These are phyloP conservation scores for Dendrolimus pini DNA, from an alignment of 2,888 invertebrate genomes.

Conservation along the genomic window DNA sequence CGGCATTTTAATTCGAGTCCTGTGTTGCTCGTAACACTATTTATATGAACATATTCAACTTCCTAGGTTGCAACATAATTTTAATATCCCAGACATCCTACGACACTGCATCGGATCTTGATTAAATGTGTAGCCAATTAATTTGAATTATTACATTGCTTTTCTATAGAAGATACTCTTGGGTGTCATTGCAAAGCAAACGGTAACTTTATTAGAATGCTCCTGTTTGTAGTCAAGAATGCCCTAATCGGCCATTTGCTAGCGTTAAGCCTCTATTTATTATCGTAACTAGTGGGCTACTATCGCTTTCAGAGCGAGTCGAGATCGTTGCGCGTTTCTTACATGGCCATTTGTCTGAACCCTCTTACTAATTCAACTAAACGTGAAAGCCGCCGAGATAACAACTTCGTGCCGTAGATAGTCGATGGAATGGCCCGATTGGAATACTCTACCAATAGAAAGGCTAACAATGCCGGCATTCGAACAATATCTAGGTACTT, in stretches of 20 bases:
- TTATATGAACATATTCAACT: no score
- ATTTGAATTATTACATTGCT: no score
- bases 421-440: slow-evolving; percentile 36
- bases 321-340: slow-evolving; percentile 53
- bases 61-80: no score
- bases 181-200: slow-evolving; percentile 57
- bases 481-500: neutral
- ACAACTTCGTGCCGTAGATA: slow-evolving; percentile 46
- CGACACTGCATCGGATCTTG: no score
- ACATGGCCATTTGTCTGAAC: slow-evolving; percentile 54
- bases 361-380: slow-evolving; percentile 67
- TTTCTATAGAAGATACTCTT: slow-evolving; percentile 22
- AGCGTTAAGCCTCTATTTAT: slow-evolving; percentile 61
- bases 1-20: no score
- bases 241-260: slow-evolving; percentile 65
- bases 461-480: neutral
- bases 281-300: slow-evolving; percentile 65
- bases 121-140: no score
- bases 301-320: slow-evolving; percentile 56
- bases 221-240: slow-evolving; percentile 59
- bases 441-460: slow-evolving; percentile 6
- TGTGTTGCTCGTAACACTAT: no score
- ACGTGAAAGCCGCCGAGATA: slow-evolving; percentile 50
- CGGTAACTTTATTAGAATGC: slow-evolving; percentile 66
- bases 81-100: no score